A percentile compares a stretch with the other conserved stretches of the same genome.
phyloP scores from a whole-genome alignment of 2,888 invertebrate species.

The Embidobia sp. region DNA sequence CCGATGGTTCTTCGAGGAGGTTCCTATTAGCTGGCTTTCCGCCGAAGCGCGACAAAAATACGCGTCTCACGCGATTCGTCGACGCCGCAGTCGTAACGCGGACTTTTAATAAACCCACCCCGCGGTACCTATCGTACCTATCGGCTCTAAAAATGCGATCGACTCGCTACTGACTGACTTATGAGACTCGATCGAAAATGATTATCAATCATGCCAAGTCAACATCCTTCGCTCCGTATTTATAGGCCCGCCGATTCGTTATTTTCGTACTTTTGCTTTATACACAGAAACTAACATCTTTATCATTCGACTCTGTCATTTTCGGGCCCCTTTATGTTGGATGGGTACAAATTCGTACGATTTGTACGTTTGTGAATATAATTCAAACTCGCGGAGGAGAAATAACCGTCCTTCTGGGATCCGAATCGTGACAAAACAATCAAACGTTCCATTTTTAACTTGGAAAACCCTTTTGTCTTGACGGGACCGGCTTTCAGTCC shows the following conservation, averaged over 20 bases:
- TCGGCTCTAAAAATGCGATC: constrained; percentile 28
- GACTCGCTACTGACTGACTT: constrained; percentile 21
- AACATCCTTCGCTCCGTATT: constrained; percentile 20
- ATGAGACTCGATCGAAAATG: constrained; percentile 43
- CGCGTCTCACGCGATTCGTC: constrained; percentile 56
- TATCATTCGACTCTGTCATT: too few relatives aligned
- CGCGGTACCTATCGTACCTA: constrained; percentile 23
- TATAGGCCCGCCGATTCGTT: constrained; percentile 3
- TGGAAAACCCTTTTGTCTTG: too few relatives aligned
- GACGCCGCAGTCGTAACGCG: constrained; percentile 26
- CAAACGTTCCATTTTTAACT: too few relatives aligned
- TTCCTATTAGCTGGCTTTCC: constrained; percentile 71
- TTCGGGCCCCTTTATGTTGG: too few relatives aligned
- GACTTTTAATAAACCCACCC: constrained; percentile 45
- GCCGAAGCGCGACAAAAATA: constrained; percentile 61
- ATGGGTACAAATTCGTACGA: too few relatives aligned
- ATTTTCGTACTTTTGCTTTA: constrained; percentile 3
- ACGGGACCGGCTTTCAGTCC: too few relatives aligned
- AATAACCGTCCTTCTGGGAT: too few relatives aligned
- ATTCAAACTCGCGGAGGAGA: too few relatives aligned
- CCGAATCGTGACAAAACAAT: too few relatives aligned
- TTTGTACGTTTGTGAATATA: too few relatives aligned
- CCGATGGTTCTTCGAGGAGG: constrained; percentile 78
- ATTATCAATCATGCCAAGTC: constrained; percentile 43
- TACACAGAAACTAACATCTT: too few relatives aligned